A percentile compares a stretch with the other conserved stretches of the same genome.
phyloP scores from a whole-genome alignment of 2,888 invertebrate genomes.

The Troides helena region DNA sequence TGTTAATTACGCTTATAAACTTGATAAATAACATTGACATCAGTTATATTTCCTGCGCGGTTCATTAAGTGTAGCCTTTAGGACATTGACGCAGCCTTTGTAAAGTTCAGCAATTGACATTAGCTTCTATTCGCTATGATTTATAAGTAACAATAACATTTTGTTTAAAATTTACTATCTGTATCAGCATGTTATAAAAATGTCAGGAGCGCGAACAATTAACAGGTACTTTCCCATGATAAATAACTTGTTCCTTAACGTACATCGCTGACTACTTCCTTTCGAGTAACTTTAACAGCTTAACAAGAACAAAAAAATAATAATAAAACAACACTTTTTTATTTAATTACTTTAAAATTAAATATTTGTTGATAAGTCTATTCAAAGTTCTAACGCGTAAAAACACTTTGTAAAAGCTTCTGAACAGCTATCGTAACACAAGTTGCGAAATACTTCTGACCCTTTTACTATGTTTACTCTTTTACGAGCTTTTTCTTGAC shows the following conservation, averaged over 20 bases:
- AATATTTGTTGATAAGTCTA: neutral
- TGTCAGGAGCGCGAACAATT: too few species aligned
- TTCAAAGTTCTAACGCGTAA: neutral
- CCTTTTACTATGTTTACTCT: neutral
- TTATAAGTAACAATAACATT: slow-evolving; percentile 1
- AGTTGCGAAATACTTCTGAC: slow-evolving; percentile 2
- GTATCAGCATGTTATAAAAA: neutral
- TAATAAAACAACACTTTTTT: neutral
- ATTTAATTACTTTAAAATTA: neutral
- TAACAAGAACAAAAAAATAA: neutral
- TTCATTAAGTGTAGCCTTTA: slow-evolving; percentile 29
- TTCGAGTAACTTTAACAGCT: too few species aligned
- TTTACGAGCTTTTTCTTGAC: slow-evolving; percentile 7
- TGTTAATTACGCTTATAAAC: slow-evolving; percentile 2
- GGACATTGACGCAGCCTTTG: slow-evolving; percentile 44
- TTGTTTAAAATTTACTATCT: neutral
- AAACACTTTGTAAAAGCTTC: slow-evolving; percentile 2
- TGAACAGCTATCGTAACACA: neutral
- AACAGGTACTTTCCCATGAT: too few species aligned
- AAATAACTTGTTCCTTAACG: too few species aligned
- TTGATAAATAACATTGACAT: neutral
- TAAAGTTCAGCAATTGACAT: slow-evolving; percentile 75
- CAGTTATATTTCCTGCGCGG: slow-evolving; percentile 7
- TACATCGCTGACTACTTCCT: too few species aligned
- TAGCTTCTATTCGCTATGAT: slow-evolving; percentile 32